A percentile compares a stretch with the other conserved stretches of the same genome.
Conservation (phyloP, 2,888 invertebrate species). For the Cosmopolites sordidus region DNA sequence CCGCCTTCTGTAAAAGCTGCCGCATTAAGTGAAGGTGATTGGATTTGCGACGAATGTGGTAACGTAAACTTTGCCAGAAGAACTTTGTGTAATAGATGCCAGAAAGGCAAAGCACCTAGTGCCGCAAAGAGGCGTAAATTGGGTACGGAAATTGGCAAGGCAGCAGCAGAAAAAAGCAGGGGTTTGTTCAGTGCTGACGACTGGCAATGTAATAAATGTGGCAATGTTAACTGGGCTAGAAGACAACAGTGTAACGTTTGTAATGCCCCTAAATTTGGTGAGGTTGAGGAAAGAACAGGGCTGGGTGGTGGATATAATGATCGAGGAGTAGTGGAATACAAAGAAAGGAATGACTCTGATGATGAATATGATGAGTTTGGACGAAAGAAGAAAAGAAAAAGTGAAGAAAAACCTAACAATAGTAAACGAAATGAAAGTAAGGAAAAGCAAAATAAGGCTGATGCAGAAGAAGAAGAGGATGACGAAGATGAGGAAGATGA, state of each 20-base stretch:
- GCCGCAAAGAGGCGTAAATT: constrained; percentile 69
- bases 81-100: constrained; percentile 87
- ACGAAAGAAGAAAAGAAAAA: constrained; percentile 41
- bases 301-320: constrained; percentile 94
- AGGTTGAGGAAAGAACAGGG: constrained; percentile 75
- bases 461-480: constrained; percentile 42
- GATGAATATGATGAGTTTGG: constrained; percentile 90
- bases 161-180: constrained; percentile 95
- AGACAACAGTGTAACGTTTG: constrained; percentile 97
- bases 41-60: constrained; percentile 74
- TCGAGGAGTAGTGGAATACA: constrained; percentile 92
- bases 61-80: constrained; percentile 94
- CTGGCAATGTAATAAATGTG: constrained; percentile 99
- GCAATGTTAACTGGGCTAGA: constrained; percentile 99
- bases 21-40: constrained; percentile 53
- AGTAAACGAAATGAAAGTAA: constrained; percentile 13
- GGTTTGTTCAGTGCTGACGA: constrained; percentile 97
- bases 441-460: constrained; percentile 4
- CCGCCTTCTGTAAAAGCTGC: constrained; percentile 38
- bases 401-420: constrained; percentile 4
- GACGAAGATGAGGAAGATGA: constrained; percentile 54
- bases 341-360: constrained; percentile 72
- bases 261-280: constrained; percentile 95
- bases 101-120: constrained; percentile 52
- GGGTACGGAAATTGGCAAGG: constrained; percentile 96